A percentile compares a stretch with the other conserved stretches of the same genome.
phyloP scores from a whole-genome alignment of 1,140 invertebrate species.

The Holcopasites calliopsidis region DNA sequence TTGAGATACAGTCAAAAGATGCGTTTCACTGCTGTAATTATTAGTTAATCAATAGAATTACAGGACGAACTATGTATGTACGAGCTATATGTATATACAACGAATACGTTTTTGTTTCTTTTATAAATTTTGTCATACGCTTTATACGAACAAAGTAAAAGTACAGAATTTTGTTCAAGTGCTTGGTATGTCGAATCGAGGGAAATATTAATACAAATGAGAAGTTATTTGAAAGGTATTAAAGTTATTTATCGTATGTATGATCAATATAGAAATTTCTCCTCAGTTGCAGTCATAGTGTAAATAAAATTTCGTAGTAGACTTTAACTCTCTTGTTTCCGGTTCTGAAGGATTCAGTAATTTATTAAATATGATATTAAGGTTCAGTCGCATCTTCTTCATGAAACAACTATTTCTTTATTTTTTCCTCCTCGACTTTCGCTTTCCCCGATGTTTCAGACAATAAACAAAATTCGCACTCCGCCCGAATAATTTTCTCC shows the following conservation, averaged over 20 bases:
- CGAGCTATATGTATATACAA: constrained; percentile 15
- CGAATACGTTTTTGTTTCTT: not conserved
- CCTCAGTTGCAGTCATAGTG: not conserved
- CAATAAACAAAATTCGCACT: not conserved
- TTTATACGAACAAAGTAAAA: not conserved
- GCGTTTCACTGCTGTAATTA: constrained; percentile 43
- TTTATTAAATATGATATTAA: constrained; percentile 17
- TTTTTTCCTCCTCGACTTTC: not conserved
- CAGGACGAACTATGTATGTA: constrained; percentile 39
- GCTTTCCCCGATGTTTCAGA: not conserved
- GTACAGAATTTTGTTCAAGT: not conserved
- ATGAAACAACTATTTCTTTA: not conserved
- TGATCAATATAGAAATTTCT: constrained; percentile 9
- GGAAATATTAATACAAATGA: not conserved
- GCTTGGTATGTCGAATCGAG: not conserved
- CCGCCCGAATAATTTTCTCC: not conserved
- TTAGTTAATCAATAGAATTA: constrained; percentile 52
- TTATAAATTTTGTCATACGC: not conserved
- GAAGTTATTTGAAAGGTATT: not conserved
- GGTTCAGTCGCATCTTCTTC: constrained; percentile 18
- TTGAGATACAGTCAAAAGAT: constrained; percentile 53
- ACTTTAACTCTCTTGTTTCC: constrained; percentile 1
- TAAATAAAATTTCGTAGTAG: not conserved
- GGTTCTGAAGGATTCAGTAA: not conserved
- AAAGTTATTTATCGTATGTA: constrained; percentile 7